These are phyloP conservation scores for Hydractinia symbiolongicarpus DNA, from an alignment of 30 jellyfish, hydroid and myxozoan species.

Conservation along the genomic window DNA sequence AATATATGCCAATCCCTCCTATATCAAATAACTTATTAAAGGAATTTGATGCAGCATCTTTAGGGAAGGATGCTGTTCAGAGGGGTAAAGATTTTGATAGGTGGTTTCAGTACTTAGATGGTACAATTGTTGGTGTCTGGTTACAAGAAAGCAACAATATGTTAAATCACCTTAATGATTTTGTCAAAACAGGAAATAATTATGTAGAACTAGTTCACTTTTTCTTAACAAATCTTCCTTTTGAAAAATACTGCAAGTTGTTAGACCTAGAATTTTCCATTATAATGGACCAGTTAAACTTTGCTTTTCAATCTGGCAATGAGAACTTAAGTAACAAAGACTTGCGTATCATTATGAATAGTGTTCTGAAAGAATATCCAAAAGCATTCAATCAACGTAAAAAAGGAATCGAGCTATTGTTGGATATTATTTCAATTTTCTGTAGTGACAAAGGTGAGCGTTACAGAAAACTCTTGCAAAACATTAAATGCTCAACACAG, in stretches of 20 bases:
- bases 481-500: slow-evolving; percentile 50
- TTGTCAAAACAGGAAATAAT: slow-evolving; percentile 25
- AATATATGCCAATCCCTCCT: slow-evolving; percentile 1
- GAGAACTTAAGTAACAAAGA: slow-evolving; percentile 39
- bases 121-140: slow-evolving; percentile 50
- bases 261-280: slow-evolving; percentile 76
- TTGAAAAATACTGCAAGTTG: slow-evolving; percentile 35
- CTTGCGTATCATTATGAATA: slow-evolving; percentile 20
- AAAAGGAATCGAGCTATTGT: slow-evolving; percentile 23
- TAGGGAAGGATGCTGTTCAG: background rate
- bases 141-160: slow-evolving; percentile 44
- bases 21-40: background rate
- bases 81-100: slow-evolving; percentile 30
- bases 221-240: slow-evolving; percentile 42
- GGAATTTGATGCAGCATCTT: background rate
- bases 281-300: slow-evolving; percentile 52
- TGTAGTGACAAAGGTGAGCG: slow-evolving; percentile 53
- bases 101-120: slow-evolving; percentile 53
- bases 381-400: slow-evolving; percentile 31
- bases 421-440: slow-evolving; percentile 36
- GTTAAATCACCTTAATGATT: slow-evolving; percentile 23
- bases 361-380: slow-evolving; percentile 58
- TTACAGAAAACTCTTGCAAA: slow-evolving; percentile 36
- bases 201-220: slow-evolving; percentile 47
- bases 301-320: slow-evolving; percentile 49